phyloP scores from a whole-genome alignment of 2,888 invertebrate genomes.

The Scotopteryx bipunctaria region DNA sequence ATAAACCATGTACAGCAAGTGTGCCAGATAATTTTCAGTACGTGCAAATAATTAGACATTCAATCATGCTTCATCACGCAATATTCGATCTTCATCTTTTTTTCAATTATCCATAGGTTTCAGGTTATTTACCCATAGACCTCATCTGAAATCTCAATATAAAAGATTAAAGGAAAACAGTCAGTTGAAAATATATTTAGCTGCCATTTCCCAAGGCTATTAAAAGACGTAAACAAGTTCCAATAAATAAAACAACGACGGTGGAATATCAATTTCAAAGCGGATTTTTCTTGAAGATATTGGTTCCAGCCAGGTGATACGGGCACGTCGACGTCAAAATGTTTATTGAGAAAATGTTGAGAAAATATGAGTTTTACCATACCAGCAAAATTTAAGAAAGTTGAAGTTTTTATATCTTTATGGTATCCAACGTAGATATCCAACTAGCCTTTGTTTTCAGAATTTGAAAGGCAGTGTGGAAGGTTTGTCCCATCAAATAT shows the following conservation, averaged over 20 bases:
- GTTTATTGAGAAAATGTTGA: slow-evolving; percentile 28
- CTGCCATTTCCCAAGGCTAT: slow-evolving; percentile 12
- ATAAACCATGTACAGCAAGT: too few relatives aligned
- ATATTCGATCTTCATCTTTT: too few relatives aligned
- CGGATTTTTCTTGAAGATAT: slow-evolving; percentile 37
- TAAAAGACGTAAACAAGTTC: slow-evolving; percentile 33
- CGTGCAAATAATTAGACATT: too few relatives aligned
- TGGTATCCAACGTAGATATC: too few relatives aligned
- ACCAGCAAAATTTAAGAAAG: neutral
- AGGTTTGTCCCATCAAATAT: too few relatives aligned
- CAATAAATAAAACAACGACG: slow-evolving; percentile 37
- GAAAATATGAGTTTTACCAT: slow-evolving; percentile 24
- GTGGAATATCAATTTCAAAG: slow-evolving; percentile 40
- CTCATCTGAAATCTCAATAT: neutral
- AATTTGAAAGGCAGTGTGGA: too few relatives aligned
- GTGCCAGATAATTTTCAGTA: too few relatives aligned
- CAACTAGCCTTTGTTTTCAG: too few relatives aligned
- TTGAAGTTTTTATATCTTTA: neutral
- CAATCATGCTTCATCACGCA: too few relatives aligned
- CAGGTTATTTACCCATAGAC: too few relatives aligned
- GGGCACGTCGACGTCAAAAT: slow-evolving; percentile 28
- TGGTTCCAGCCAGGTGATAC: slow-evolving; percentile 35
- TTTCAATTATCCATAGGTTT: too few relatives aligned
- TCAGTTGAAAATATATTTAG: slow-evolving; percentile 8
- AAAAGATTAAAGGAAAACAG: slow-evolving; percentile 5